Evolutionary conservation across 2,888 invertebrate species (phyloP).

Genomic region (Luperina testacea): DNA sequence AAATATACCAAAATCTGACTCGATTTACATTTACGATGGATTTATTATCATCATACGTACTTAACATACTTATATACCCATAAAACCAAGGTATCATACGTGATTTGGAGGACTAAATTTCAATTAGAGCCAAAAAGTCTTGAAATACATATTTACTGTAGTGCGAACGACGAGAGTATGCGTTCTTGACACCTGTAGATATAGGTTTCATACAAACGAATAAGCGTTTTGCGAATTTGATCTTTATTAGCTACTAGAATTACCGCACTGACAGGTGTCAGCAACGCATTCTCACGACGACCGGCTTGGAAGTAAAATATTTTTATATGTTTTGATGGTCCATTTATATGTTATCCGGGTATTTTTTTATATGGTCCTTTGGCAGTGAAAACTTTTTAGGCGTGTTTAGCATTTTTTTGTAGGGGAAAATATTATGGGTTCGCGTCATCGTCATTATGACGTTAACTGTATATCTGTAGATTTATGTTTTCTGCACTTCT

Average conservation of each 20-base stretch:
- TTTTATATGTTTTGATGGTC: neutral
- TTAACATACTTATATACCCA: constrained; percentile 29
- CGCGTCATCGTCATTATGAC: neutral
- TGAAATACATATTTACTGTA: neutral
- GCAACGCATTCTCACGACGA: too few relatives aligned
- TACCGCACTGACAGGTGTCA: too few relatives aligned
- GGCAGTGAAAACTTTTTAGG: neutral
- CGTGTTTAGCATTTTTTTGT: neutral
- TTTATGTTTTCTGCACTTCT: neutral
- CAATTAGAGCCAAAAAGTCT: constrained; percentile 27
- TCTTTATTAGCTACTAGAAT: too few relatives aligned
- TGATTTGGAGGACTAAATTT: neutral
- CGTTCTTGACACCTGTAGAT: too few relatives aligned
- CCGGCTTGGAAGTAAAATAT: neutral
- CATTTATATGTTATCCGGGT: too few relatives aligned
- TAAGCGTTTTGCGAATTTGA: too few relatives aligned
- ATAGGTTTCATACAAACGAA: too few relatives aligned
- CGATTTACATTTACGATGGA: constrained; percentile 40
- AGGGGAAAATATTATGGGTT: neutral
- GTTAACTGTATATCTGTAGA: neutral
- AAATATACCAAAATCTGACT: constrained; percentile 58
- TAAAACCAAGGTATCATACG: constrained; percentile 32
- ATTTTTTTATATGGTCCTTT: neutral
- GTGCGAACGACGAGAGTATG: too few relatives aligned
- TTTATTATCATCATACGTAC: constrained; percentile 40